Base-by-base conservation (phyloP, 1,140 invertebrate species). In the Tetramorium simillimum region DNA sequence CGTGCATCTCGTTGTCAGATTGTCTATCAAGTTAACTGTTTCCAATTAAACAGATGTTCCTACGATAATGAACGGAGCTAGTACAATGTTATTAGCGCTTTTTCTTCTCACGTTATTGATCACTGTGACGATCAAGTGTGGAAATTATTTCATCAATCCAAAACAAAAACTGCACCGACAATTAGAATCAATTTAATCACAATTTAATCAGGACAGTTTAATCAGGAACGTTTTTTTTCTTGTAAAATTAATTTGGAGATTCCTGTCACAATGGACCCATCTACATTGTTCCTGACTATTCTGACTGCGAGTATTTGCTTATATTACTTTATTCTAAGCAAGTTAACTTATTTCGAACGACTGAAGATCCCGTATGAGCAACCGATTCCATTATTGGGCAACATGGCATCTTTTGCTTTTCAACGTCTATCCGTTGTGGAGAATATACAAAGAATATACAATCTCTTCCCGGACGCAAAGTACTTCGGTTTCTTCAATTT, bases 401-500 rank as follows among this genome's bases (percentile, higher is more conserved):
- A 90, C 21, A 53, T 86, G 63, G 40, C 65, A 2, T 49, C 70
- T 3, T n/a, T 46, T 0, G 0, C 58, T 14, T 78, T 90, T 0
- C 75, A 16, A 21, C 70, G 76, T 12, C 18, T 6, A 3, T 12
- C 18, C 14, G 0, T 43, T 7, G 0, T 0, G 1, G 28, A 82
- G 0, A 7, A 46, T 1, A 0, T 86, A 1, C 28, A 49, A 0
- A 62, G 0, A 18, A 0, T 67, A 9, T 88, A 90, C 24, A 51
- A 86, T 12, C 18, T 16, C 0, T 88, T 62, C 9, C 0, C 62
- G 1, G 2, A 82, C 0, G 14, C 51, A 0, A 90, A 77, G 3
- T 90, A 88, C 7, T 84, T 72, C 21, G 88, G 88, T 0, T 12
- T 90, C 5, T 90, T 63, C 24, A 46, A 86, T 4, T 82, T 90